Percentiles rank a stretch among this genome's conserved stretches.
These are phyloP conservation scores for Hylomyscus alleni DNA, from an alignment of 2,797 vertebrate genomes.

Conservation along the genomic window DNA sequence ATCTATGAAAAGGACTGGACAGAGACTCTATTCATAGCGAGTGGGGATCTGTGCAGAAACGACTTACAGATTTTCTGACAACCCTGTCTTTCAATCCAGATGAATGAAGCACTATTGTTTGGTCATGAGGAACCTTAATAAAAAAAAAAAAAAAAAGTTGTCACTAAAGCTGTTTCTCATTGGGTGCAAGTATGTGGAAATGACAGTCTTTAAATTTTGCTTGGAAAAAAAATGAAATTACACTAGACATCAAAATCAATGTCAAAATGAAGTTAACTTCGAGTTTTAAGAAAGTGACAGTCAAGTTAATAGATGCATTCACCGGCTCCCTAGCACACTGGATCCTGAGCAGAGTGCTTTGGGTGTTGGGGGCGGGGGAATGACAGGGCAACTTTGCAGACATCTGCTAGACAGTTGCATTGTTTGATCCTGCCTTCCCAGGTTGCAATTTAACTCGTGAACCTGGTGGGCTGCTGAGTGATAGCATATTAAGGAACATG, in stretches of 20 bases:
- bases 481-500: not conserved
- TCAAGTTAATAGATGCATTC: not conserved
- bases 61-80: conserved; percentile 81
- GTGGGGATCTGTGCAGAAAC: conserved; percentile 68
- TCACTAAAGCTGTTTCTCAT: conserved; percentile 73
- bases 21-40: conserved; percentile 73
- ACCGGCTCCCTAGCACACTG: not conserved
- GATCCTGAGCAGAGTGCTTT: not conserved
- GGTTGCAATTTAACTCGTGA: not conserved
- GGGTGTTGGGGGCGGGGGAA: not conserved
- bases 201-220: conserved; percentile 76
- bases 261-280: conserved; percentile 69
- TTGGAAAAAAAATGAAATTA: conserved; percentile 81
- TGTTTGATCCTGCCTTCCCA: not conserved
- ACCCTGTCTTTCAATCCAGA: conserved; percentile 77
- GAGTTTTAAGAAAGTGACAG: conserved; percentile 56
- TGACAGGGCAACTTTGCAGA: not conserved
- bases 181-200: conserved; percentile 62
- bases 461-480: not conserved
- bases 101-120: conserved; percentile 79
- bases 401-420: not conserved
- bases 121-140: conserved; percentile 78
- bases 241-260: conserved; percentile 75
- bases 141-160: conserved; percentile 75
- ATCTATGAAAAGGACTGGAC: conserved; percentile 39